Base-by-base conservation (phyloP, 2,888 invertebrate genomes). In the Eucera pruinosa region DNA sequence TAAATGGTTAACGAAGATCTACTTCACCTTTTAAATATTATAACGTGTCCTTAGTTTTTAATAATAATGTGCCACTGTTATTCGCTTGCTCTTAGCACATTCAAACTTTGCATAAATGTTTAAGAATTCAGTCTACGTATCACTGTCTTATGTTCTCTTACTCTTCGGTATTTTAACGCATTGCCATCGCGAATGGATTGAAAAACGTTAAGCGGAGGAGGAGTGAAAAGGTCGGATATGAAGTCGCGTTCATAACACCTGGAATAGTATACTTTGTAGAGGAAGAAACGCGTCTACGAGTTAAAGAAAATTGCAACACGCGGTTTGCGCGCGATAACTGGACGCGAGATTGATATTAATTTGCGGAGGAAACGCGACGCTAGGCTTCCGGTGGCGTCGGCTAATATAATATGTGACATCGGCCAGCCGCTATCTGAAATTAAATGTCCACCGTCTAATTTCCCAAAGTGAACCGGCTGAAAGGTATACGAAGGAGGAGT, bases 371-470 rank as follows among this genome's bases (percentile, higher is more conserved):
- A 52, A 52, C n/a, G 43, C 27, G 15, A 2, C 27, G 33, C 23
- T 0, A 15, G 0, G 39, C 2, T 9, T n/a, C 5, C 23, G 25
- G 6, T 9, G 11, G 13, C 20, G 20, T 39, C n/a, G n/a, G 30
- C 18, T 39, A 20, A 25, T n/a, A 25, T 2, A 7, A 58, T n/a
- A 7, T 27, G 41, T 33, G 41, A 57, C 52, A 52, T 52, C 33
- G 13, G 7, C 15, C 15, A 39, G 6, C 5, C 13, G 47, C 47
- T 65, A 65, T 60, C 75, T 60, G 27, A 74, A 48, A 75, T 74
- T 45, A 55, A 74, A 75, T 27, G 75, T 54, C 65, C 41, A 20
- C 41, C 33, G 23, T 27, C 52, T 74, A 75, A 75, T 75, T 74
- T 65, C 9, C 52, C 27, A 66, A 75, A 75, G 75, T 48, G 75